A percentile compares a stretch with the other conserved stretches of the same genome.
These are phyloP conservation scores for Ammodytes marinus DNA, from an alignment of 2,113 vertebrate species.

Conservation along the genomic window DNA sequence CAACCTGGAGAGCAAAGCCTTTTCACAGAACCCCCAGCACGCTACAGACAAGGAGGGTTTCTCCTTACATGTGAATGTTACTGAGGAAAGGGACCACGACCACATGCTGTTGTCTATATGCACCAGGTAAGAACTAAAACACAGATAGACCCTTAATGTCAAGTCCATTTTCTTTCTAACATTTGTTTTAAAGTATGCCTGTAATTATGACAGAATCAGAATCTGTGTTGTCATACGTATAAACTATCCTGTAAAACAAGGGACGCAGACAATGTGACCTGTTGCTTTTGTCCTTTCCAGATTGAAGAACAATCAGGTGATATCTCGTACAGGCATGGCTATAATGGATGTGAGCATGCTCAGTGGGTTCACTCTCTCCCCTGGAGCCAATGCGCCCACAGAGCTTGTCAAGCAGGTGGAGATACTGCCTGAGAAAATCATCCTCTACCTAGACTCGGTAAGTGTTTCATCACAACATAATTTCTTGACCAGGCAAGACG, in stretches of 20 bases:
- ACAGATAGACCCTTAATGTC: background rate
- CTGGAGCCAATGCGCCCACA: constrained; percentile 66
- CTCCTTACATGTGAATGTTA: constrained; percentile 84
- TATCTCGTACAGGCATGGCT: constrained; percentile 88
- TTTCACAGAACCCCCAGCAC: constrained; percentile 62
- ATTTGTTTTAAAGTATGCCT: background rate
- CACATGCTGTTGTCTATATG: constrained; percentile 87
- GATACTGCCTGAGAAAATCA: constrained; percentile 82
- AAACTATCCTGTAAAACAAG: background rate
- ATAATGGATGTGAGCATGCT: constrained; percentile 91
- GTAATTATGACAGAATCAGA: background rate
- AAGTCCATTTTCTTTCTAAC: background rate
- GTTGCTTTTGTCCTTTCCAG: constrained; percentile 64
- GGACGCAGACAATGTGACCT: background rate
- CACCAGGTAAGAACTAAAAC: constrained; percentile 81
- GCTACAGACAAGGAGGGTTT: constrained; percentile 83
- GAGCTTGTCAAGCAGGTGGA: constrained; percentile 86
- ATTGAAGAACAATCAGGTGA: constrained; percentile 69
- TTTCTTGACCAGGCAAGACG: background rate
- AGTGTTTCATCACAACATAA: constrained; percentile 63
- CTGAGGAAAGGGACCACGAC: constrained; percentile 76
- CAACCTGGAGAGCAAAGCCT: constrained; percentile 81
- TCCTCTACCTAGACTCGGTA: constrained; percentile 91
- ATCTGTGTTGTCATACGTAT: background rate
- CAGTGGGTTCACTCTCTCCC: constrained; percentile 87